A percentile compares a stretch with the other conserved stretches of the same genome.
Evolutionary conservation across 1,140 invertebrate genomes (phyloP).

Genomic region (Gonioctena quinquepunctata): DNA sequence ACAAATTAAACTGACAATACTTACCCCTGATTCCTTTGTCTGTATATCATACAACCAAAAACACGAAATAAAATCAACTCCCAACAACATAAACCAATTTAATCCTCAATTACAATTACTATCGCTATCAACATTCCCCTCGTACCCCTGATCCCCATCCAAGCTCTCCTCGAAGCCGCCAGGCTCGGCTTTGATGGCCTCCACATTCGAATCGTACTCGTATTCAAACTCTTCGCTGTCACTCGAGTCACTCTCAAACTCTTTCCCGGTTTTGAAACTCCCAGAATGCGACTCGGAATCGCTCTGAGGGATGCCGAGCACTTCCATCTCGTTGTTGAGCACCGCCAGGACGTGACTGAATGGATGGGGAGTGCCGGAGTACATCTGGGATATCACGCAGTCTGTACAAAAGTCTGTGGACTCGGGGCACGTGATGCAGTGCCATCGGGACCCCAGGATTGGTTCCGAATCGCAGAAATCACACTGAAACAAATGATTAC

Average conservation of each 20-base stretch:
- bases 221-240: neutral
- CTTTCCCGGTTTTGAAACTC: neutral
- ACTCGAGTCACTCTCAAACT: neutral
- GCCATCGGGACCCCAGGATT: conserved; percentile 71
- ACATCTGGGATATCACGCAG: conserved; percentile 53
- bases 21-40: no score
- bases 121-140: neutral
- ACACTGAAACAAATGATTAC: conserved; percentile 66
- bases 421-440: conserved; percentile 62
- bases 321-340: neutral
- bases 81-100: neutral
- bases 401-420: conserved; percentile 55
- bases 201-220: neutral
- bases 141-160: neutral
- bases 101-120: neutral
- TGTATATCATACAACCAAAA: no score
- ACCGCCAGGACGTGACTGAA: conserved; percentile 44
- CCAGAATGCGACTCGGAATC: neutral
- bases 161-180: neutral
- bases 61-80: neutral
- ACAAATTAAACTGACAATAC: no score
- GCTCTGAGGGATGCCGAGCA: neutral
- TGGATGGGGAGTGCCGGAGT: conserved; percentile 50
- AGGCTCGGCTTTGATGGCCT: no score
- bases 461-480: conserved; percentile 68